Evolutionary conservation across 2,888 invertebrate genomes (phyloP), one percentile per base, ranked within the genome.

Genomic region (Eupithecia centaureata): DNA sequence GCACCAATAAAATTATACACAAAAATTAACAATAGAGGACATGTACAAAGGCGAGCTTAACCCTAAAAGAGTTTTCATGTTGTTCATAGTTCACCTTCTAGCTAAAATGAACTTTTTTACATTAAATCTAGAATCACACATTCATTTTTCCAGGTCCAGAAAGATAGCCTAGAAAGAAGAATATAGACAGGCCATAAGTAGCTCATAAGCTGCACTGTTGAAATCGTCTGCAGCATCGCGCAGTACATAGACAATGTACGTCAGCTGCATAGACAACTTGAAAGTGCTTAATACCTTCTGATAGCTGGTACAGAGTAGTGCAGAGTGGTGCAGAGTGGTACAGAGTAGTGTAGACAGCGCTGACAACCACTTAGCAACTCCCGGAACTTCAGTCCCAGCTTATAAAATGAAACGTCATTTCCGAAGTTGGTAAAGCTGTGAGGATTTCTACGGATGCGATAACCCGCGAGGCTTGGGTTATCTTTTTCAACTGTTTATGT

Each of bases 351-450:
- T 30, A 30, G 54, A 56, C 54, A n/a, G n/a, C 10, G 54, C 30
- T 56, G 67, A 67, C 67, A 67, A 63, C 63, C 67, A 67, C 67
- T 67, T 63, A 56, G 58, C 47, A 32, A 42, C 58, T 58, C 58
- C 63, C n/a, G 18, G 47, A 47, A 58, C 30, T 59, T 52, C 30
- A 30, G 38, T 56, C 38, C 13, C 38, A 65, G 56, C 42, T 65
- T 61, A 54, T 59, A 54, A 65, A 59, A 65, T 60, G 32, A 61
- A 65, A 65, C 60, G 28, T 60, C 28, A 59, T 59, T 35, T 65
- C 38, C n/a, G 64, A n/a, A 28, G 33, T 47, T 47, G 22, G 10
- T 10, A 22, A 22, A 47, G 47, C 22, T 47, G 22, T 12, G 22
- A 22, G 47, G 47, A 22, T 47, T 47, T 47, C 47, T 10, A 22